Conservation (phyloP, 2,113 vertebrate species). For the Melozone crissalis region DNA sequence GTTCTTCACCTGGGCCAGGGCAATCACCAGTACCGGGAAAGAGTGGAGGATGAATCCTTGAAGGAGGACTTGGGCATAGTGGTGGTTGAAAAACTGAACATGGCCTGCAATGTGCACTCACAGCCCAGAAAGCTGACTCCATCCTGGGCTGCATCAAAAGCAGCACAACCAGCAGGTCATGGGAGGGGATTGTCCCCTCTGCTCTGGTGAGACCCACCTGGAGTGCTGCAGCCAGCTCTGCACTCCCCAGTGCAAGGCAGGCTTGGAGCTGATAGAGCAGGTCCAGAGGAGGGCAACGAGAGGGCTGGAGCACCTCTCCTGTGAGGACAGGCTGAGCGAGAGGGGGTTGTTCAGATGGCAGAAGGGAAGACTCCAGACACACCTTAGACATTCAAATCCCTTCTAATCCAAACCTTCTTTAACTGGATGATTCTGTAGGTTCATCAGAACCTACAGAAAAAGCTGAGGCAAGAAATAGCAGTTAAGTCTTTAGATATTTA, state of each 20-base stretch:
- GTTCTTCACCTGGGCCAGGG: neutral
- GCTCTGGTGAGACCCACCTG: neutral
- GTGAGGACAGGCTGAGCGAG: neutral
- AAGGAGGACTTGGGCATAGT: neutral
- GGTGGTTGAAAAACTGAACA: neutral
- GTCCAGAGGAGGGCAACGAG: fast-evolving
- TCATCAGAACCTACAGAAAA: neutral
- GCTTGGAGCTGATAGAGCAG: neutral
- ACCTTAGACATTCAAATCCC: too few species aligned
- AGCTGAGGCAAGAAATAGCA: neutral
- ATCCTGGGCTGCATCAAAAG: neutral
- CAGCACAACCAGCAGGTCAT: fast-evolving
- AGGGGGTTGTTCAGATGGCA: neutral
- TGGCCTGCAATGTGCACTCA: fast-evolving
- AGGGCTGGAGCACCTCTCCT: neutral
- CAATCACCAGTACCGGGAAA: neutral
- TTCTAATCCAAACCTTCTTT: neutral
- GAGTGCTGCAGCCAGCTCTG: neutral
- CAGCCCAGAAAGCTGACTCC: neutral
- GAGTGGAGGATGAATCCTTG: neutral
- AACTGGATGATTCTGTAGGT: neutral
- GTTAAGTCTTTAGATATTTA: neutral
- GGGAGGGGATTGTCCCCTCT: neutral
- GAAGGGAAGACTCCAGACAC: fast-evolving
- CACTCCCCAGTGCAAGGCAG: neutral